Evolutionary conservation across 2,113 vertebrate species (phyloP).

Genomic region (Mungos mungo): DNA sequence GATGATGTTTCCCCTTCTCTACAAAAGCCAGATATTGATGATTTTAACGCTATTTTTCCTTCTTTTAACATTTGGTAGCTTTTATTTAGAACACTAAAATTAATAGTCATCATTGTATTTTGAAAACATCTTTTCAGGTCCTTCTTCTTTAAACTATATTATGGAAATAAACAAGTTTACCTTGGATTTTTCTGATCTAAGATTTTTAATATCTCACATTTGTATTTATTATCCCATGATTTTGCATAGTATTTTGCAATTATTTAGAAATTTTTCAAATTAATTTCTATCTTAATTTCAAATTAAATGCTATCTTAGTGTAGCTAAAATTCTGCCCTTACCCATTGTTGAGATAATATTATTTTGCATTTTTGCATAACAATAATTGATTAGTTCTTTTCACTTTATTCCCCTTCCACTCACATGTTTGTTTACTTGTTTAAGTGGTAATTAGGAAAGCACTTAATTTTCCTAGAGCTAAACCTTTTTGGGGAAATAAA

Average conservation of each 20-base stretch:
- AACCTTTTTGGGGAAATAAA: background rate
- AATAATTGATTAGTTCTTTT: background rate
- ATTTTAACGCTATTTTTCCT: background rate
- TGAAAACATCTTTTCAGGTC: background rate
- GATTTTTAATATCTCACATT: background rate
- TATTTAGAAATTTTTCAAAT: background rate
- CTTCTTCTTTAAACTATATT: background rate
- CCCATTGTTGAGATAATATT: background rate
- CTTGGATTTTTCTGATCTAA: background rate
- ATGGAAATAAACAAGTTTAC: background rate
- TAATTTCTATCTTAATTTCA: background rate
- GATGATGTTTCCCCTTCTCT: background rate
- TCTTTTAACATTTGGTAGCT: background rate
- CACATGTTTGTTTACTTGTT: background rate
- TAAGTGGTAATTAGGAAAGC: background rate
- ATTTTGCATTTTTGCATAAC: background rate
- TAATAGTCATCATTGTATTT: background rate
- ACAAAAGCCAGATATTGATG: background rate
- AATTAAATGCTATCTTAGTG: background rate
- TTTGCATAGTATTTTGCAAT: background rate
- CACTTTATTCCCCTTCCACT: background rate
- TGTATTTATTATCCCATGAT: background rate
- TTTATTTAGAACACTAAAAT: background rate
- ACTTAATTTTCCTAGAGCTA: background rate
- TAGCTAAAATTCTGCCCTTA: background rate